These are phyloP conservation scores for Nymphalis polychloros DNA, from an alignment of 2,888 invertebrate genomes.

Conservation along the genomic window DNA sequence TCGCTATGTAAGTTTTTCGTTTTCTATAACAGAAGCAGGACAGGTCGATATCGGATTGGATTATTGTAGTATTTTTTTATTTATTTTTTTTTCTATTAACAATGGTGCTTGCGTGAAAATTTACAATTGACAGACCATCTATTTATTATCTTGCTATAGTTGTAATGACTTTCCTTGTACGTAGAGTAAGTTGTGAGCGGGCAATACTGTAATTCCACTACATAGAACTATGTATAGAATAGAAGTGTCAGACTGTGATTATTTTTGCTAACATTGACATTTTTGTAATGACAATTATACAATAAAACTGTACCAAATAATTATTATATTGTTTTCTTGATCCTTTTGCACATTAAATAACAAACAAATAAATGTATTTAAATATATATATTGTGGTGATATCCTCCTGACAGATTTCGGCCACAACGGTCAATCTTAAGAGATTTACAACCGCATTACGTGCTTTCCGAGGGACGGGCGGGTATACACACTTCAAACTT, in stretches of 20 bases:
- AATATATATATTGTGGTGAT: too few relatives aligned
- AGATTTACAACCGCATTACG: too few relatives aligned
- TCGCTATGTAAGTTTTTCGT: not conserved
- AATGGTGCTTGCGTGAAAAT: constrained; percentile 6
- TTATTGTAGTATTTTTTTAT: not conserved
- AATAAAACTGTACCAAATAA: constrained; percentile 78
- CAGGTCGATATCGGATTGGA: constrained; percentile 3
- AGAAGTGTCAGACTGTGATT: constrained; percentile 80
- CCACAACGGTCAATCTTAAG: too few relatives aligned
- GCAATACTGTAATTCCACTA: constrained; percentile 9
- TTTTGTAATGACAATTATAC: constrained; percentile 80
- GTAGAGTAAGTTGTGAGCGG: constrained; percentile 2
- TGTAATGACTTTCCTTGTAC: not conserved
- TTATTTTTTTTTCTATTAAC: constrained; percentile 7
- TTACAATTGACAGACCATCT: constrained; percentile 3
- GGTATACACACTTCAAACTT: too few relatives aligned
- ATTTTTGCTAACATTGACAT: constrained; percentile 82
- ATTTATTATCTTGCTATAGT: not conserved
- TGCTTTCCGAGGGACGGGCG: too few relatives aligned
- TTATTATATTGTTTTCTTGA: constrained; percentile 30
- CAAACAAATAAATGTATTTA: not conserved
- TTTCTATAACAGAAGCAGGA: not conserved
- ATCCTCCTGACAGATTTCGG: too few relatives aligned
- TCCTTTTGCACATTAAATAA: not conserved
- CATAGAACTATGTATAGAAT: constrained; percentile 37